Evolutionary conservation across 2,888 invertebrate species (phyloP), one percentile per base, ranked within the genome.

Genomic region (Apamea anceps): DNA sequence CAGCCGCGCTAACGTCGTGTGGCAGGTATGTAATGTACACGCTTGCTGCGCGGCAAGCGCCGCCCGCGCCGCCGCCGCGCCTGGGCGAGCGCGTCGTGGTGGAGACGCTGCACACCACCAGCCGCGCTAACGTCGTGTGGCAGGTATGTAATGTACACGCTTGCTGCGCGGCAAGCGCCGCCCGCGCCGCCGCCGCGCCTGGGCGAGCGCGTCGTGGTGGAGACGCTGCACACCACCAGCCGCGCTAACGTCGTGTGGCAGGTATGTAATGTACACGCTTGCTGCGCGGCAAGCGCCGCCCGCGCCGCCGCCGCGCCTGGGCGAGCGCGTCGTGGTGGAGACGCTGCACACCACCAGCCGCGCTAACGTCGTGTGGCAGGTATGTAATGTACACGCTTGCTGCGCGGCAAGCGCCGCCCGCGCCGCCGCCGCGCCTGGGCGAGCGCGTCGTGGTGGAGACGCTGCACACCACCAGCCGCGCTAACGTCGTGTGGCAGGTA

Each of bases 401-500:
- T 72, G n/a, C 60, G 12, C 60, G 60, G 60, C 60, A 57, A 37
- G 94, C 60, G 67, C 57, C n/a, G n/a, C n/a, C n/a, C n/a, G 95
- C 96, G 85, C 96, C 97, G 81, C 96, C 96, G 78, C 97, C 97
- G 89, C 96, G 97, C 86, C 94, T 96, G 85, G 98, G 97, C 45
- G 98, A 98, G 85, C 97, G 97, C 91, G 97, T 99, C 89, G 98
- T 99, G 60, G 98, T 99, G 25, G 99, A 99, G 96, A 98, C 98
- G 18, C 97, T 99, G 88, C 98, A 98, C 91, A 99, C 99, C 25
- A 97, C 97, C 91, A 98, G 99, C 85, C 97, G 97, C 79, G 98
- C 98, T n/a, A 98, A 98, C 92, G 98, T 99, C 86, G 97, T 97
- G 15, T 97, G 97, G 97, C 97, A 97, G 96, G 97, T 96, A 81